Evolutionary conservation across 2,113 vertebrate species (phyloP), one percentile per base, ranked within the genome.

Genomic region (Nibea coibor): DNA sequence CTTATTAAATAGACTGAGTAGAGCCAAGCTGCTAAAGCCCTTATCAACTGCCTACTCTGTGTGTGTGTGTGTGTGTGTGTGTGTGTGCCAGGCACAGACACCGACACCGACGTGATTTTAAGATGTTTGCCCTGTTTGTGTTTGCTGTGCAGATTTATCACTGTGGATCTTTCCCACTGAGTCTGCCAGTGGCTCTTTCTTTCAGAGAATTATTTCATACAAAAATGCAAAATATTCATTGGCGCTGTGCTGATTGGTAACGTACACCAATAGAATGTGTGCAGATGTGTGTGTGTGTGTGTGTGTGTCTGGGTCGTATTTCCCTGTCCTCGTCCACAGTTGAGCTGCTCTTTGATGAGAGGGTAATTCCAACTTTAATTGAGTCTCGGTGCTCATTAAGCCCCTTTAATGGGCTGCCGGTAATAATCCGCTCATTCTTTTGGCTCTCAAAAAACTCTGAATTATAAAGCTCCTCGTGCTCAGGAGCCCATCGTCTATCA

Each of bases 291-390:
- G 35, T 54, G 78, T 57, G 79, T 15, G n/a, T 11, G 63, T 72
- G 47, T 53, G 58, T 42, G 63, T 74, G 85, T 84, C 74, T 86
- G 75, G 83, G 88, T 91, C 82, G 87, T 88, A 88, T 88, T 89
- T 92, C 83, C 88, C 61, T 84, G 87, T 90, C 89, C 88, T 89
- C 85, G 63, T 86, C 86, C 90, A 87, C 89, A 91, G 83, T 88
- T 87, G 88, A 91, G 88, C 88, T 91, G 85, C 68, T 90, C 91
- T 92, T 92, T 92, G 94, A 94, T 92, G 92, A 93, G 91, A 87
- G 91, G 88, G 89, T 93, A 94, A 94, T 94, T 93, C 90, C 87
- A 83, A 64, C 88, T 92, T 93, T 94, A 95, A 94, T 94, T 95
- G 93, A 93, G 93, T 93, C 91, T 94, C 69, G 69, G 86, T 91